These are phyloP conservation scores for Phylloscopus collybita DNA, from an alignment of 2,797 vertebrate species.

Conservation along the genomic window DNA sequence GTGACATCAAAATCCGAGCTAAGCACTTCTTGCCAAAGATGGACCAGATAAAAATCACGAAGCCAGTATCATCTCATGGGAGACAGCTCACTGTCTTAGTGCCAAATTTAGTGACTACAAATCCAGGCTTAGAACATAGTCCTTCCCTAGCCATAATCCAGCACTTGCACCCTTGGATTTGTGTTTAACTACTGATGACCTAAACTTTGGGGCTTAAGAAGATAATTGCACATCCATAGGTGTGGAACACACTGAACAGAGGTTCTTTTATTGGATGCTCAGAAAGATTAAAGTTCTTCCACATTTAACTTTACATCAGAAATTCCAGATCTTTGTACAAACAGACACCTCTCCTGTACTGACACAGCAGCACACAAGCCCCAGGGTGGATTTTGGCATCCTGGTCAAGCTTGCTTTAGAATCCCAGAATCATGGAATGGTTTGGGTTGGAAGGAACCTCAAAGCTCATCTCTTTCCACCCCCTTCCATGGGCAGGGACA, in stretches of 20 bases:
- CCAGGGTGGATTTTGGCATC: neutral
- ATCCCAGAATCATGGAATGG: neutral
- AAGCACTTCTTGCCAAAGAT: slow-evolving; percentile 32
- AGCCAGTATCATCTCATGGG: slow-evolving; percentile 35
- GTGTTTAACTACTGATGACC: slow-evolving; percentile 6
- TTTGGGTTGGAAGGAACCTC: neutral
- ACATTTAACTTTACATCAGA: neutral
- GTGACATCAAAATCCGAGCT: slow-evolving; percentile 49
- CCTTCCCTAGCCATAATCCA: slow-evolving; percentile 53
- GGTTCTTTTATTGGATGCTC: neutral
- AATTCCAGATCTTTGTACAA: neutral
- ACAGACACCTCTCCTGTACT: neutral
- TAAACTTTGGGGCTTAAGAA: neutral
- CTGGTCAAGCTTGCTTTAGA: neutral
- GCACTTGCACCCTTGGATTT: slow-evolving; percentile 24
- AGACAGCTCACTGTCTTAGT: slow-evolving; percentile 42
- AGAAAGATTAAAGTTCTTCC: neutral
- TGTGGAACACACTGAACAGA: neutral
- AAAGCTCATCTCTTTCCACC: neutral
- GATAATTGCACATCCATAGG: neutral
- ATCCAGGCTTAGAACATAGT: slow-evolving; percentile 49
- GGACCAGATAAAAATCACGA: slow-evolving; percentile 39
- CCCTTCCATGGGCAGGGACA: neutral
- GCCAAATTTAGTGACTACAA: slow-evolving; percentile 52
- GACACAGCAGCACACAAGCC: neutral